Percentiles rank a stretch among this genome's conserved stretches.
Conservation (phyloP, 2,888 invertebrate genomes). For the Pseudolycoriella hygida region DNA sequence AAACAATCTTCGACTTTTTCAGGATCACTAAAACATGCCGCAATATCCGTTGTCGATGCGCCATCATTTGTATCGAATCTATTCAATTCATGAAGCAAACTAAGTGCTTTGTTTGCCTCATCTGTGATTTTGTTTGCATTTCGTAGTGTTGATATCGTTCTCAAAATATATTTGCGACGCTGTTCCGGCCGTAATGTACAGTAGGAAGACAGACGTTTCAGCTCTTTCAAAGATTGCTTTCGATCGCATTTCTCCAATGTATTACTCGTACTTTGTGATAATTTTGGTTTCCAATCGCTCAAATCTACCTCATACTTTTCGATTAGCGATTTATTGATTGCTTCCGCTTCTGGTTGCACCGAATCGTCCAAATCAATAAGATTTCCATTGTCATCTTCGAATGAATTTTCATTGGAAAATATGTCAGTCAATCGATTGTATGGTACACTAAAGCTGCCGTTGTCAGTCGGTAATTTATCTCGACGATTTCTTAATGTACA, state of each 20-base stretch:
- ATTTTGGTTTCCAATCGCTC: neutral
- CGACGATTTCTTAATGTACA: too few relatives aligned
- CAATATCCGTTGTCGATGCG: neutral
- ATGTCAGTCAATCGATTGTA: neutral
- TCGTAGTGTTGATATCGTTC: constrained; percentile 3
- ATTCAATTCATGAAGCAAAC: neutral
- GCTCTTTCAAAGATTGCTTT: constrained; percentile 2
- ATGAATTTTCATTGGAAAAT: neutral
- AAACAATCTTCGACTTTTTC: constrained; percentile 31
- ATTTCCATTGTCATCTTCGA: neutral
- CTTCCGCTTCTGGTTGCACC: constrained; percentile 3
- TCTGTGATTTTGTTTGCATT: neutral
- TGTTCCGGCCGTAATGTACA: constrained; percentile 6
- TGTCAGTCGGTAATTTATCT: too few relatives aligned
- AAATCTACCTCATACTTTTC: constrained; percentile 6
- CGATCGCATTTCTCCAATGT: neutral
- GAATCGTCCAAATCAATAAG: neutral
- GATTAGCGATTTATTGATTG: constrained; percentile 8
- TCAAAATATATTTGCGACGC: constrained; percentile 3
- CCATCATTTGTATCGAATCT: neutral
- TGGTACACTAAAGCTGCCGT: neutral
- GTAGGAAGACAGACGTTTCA: constrained; percentile 5
- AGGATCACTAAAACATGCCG: constrained; percentile 5
- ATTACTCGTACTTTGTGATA: neutral
- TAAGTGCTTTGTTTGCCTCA: neutral